These are phyloP conservation scores for Oppia nitens DNA, from an alignment of 1,140 invertebrate species.

Conservation along the genomic window DNA sequence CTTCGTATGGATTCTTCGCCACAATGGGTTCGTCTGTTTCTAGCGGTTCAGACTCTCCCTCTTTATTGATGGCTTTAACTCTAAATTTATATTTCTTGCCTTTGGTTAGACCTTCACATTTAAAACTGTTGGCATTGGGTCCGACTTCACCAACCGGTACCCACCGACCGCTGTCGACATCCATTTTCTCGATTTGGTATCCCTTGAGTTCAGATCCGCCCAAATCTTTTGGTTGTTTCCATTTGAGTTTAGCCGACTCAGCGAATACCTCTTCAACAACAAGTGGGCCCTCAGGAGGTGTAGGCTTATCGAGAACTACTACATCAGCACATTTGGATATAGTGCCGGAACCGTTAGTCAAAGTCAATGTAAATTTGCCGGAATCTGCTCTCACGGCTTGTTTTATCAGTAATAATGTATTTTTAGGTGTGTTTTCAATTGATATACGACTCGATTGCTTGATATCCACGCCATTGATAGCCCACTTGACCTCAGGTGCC, in stretches of 20 bases:
- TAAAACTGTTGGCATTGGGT: conserved; percentile 61
- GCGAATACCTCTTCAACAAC: conserved; percentile 66
- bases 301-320: conserved; percentile 73
- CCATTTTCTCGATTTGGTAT: conserved; percentile 94
- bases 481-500: conserved; percentile 75
- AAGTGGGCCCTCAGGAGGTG: conserved; percentile 63
- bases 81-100: conserved; percentile 97
- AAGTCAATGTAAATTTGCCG: conserved; percentile 67
- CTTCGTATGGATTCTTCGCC: conserved; percentile 86
- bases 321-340: conserved; percentile 31
- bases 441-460: conserved; percentile 23
- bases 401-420: conserved; percentile 74
- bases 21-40: conserved; percentile 66
- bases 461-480: conserved; percentile 34
- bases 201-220: conserved; percentile 83
- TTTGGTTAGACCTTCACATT: conserved; percentile 67
- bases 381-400: conserved; percentile 68
- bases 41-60: conserved; percentile 77
- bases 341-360: conserved; percentile 32
- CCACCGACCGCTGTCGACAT: conserved; percentile 78
- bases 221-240: conserved; percentile 84
- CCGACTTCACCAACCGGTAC: conserved; percentile 60
- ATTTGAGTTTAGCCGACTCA: conserved; percentile 80
- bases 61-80: conserved; percentile 87
- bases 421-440: conserved; percentile 44